These are phyloP conservation scores for Pherbina coryleti DNA, from an alignment of 2,888 invertebrate species.

Conservation along the genomic window DNA sequence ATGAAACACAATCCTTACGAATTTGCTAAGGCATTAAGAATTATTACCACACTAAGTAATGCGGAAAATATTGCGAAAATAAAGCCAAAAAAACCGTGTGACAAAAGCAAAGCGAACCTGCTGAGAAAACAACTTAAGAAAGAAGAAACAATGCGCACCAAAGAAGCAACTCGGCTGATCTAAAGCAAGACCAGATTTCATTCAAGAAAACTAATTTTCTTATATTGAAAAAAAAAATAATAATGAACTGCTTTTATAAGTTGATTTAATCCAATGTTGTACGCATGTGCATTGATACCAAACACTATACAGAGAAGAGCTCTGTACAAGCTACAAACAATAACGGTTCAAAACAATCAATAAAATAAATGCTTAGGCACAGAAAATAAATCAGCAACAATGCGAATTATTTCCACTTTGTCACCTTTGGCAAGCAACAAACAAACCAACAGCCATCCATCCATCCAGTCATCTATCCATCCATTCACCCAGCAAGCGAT, in stretches of 20 bases:
- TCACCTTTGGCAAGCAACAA: constrained; percentile 48
- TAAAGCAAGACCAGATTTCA: not conserved
- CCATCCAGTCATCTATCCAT: not conserved
- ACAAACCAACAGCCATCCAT: not conserved
- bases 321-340: not conserved
- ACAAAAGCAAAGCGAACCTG: constrained; percentile 11
- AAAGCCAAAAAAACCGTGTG: not conserved
- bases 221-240: not conserved
- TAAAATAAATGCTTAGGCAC: constrained; percentile 32
- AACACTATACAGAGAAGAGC: not conserved
- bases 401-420: constrained; percentile 57
- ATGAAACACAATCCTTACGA: constrained; percentile 11
- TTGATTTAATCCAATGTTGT: constrained; percentile 31
- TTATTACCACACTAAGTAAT: constrained; percentile 26
- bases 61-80: constrained; percentile 12
- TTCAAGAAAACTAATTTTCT: not conserved
- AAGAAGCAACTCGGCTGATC: not conserved
- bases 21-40: constrained; percentile 11
- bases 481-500: not conserved
- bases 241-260: constrained; percentile 13
- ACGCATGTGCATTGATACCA: constrained; percentile 26
- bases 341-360: not conserved
- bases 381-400: constrained; percentile 41
- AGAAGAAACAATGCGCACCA: not conserved
- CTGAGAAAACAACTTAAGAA: constrained; percentile 37